Conservation (phyloP, 2,888 invertebrate genomes). For the Caenorhabditis sp. region DNA sequence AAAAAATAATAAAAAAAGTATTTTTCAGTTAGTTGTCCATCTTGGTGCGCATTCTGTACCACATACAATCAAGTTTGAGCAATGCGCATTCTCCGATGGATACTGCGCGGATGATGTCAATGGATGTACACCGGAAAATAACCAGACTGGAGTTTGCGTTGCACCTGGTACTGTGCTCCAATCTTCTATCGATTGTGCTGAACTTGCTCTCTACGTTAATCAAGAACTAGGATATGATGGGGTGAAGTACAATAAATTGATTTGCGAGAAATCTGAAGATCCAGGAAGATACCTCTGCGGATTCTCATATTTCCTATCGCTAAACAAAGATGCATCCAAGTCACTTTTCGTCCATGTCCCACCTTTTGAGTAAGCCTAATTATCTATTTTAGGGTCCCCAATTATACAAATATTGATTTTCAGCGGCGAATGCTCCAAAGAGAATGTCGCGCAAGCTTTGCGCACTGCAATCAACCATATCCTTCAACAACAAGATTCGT, state of each 20-base stretch:
- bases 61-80: slow-evolving; percentile 45
- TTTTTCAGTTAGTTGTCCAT: slow-evolving; percentile 48
- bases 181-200: slow-evolving; percentile 27
- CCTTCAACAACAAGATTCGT: not conserved
- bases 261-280: slow-evolving; percentile 36
- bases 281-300: slow-evolving; percentile 57
- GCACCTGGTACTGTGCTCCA: slow-evolving; percentile 7
- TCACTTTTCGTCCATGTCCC: slow-evolving; percentile 57
- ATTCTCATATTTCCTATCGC: slow-evolving; percentile 54
- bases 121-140: slow-evolving; percentile 31
- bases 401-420: slow-evolving; percentile 7
- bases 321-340: slow-evolving; percentile 35
- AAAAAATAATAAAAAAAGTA: too few relatives aligned
- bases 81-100: slow-evolving; percentile 49
- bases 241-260: slow-evolving; percentile 16
- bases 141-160: slow-evolving; percentile 15
- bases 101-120: slow-evolving; percentile 51
- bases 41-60: slow-evolving; percentile 48
- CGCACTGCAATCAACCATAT: slow-evolving; percentile 28
- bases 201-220: slow-evolving; percentile 26
- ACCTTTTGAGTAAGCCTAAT: slow-evolving; percentile 37
- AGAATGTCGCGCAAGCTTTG: slow-evolving; percentile 28
- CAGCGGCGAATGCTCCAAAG: slow-evolving; percentile 30
- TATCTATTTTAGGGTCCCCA: too few relatives aligned
- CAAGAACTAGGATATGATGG: slow-evolving; percentile 14